phyloP scores from a whole-genome alignment of 2,888 invertebrate genomes.

The Chrysina gloriosa region DNA sequence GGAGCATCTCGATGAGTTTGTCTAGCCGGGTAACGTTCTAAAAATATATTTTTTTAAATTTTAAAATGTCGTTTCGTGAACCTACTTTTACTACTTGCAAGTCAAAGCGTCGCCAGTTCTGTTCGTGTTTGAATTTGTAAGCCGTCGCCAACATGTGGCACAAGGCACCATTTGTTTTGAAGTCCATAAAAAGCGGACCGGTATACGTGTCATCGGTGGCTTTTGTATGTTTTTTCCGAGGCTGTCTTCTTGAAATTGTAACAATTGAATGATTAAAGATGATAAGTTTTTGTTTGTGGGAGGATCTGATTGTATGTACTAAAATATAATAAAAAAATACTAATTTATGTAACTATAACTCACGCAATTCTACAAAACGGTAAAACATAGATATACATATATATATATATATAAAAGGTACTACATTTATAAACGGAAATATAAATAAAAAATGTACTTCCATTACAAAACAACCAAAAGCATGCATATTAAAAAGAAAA shows the following conservation, averaged over 20 bases:
- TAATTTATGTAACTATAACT: slow-evolving; percentile 34
- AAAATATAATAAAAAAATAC: slow-evolving; percentile 58
- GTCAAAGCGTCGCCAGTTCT: slow-evolving; percentile 95
- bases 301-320: slow-evolving; percentile 94
- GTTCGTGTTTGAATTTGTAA: slow-evolving; percentile 95
- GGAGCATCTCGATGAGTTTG: slow-evolving; percentile 92
- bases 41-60: slow-evolving; percentile 57
- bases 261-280: slow-evolving; percentile 85
- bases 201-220: slow-evolving; percentile 87
- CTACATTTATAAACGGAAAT: slow-evolving; percentile 31
- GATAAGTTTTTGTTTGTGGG: slow-evolving; percentile 93
- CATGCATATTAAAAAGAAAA: slow-evolving; percentile 25
- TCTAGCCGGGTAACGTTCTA: slow-evolving; percentile 92
- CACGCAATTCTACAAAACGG: slow-evolving; percentile 18
- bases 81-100: slow-evolving; percentile 85
- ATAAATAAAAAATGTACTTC: slow-evolving; percentile 36
- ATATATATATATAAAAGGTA: slow-evolving; percentile 16
- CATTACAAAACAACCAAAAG: slow-evolving; percentile 34
- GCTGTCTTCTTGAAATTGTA: slow-evolving; percentile 97
- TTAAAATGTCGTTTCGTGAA: slow-evolving; percentile 22
- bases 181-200: slow-evolving; percentile 96
- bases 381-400: slow-evolving; percentile 4
- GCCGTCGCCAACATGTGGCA: slow-evolving; percentile 94
- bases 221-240: slow-evolving; percentile 93
- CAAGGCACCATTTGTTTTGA: slow-evolving; percentile 91